phyloP scores from a whole-genome alignment of 64 coral and sea anemone genomes.

The Actinia tenebrosa region DNA sequence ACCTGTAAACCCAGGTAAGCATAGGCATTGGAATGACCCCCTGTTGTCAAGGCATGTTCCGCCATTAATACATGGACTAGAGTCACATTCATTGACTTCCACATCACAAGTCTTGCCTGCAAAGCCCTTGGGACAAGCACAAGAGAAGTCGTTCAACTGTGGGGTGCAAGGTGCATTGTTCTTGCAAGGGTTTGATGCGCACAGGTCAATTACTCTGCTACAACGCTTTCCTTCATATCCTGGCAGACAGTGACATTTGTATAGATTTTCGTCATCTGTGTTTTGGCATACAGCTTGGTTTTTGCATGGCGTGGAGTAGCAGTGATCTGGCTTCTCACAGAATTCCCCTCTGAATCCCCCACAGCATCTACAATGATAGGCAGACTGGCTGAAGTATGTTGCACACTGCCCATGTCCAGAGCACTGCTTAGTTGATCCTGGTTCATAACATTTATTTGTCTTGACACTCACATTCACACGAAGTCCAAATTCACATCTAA shows the following conservation, averaged over 20 bases:
- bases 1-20: constrained; percentile 87
- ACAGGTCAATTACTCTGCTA: constrained; percentile 77
- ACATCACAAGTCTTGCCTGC: constrained; percentile 70
- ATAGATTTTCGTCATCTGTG: constrained; percentile 53
- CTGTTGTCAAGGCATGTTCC: constrained; percentile 62
- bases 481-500: constrained; percentile 71
- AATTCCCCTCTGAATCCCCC: constrained; percentile 85
- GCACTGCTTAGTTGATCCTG: constrained; percentile 32
- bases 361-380: constrained; percentile 84
- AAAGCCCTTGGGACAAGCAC: constrained; percentile 69
- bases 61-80: constrained; percentile 78
- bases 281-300: constrained; percentile 80
- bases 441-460: constrained; percentile 41
- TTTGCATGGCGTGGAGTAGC: constrained; percentile 85
- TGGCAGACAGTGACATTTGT: constrained; percentile 76
- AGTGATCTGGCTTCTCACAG: constrained; percentile 91
- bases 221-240: constrained; percentile 89
- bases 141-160: constrained; percentile 74
- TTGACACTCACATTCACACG: constrained; percentile 78
- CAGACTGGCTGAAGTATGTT: constrained; percentile 67
- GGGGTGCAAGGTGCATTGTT: constrained; percentile 65
- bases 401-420: constrained; percentile 62
- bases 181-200: constrained; percentile 69
- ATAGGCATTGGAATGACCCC: constrained; percentile 63
- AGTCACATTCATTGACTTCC: constrained; percentile 78